Evolutionary conservation across 2,797 vertebrate genomes (phyloP), one percentile per base, ranked within the genome.

Genomic region (Octomys mimax): DNA sequence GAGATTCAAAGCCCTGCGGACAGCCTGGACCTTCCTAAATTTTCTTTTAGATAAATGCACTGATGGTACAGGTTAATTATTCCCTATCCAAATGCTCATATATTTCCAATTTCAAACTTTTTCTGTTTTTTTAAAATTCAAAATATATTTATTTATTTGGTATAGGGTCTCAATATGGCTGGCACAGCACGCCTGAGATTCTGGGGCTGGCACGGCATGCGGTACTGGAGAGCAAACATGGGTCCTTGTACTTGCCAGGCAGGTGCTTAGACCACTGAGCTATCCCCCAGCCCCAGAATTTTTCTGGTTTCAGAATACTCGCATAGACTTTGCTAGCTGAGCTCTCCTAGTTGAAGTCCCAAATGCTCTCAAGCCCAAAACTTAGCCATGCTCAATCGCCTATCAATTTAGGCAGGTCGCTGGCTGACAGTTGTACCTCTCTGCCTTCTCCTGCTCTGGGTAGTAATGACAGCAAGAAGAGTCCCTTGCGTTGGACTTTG

Each of bases 351-450:
- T 33, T 18, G 22, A 57, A 36, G 70, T 61, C 54, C 75, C 10
- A n/a, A 39, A 68, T 13, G 49, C 64, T 93, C 54, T 12, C 33
- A 11, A 83, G 31, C 54, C 64, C 19, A 42, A n/a, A 8, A 24
- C 10, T 14, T 36, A 54, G 54, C 3, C 26, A 9, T 0, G 28
- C 36, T 66, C 6, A 14, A 2, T 36, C 49, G 14, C 10, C 52
- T 0, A 0, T 6, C 7, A 33, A 12, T 28, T 1, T 42, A 14
- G 14, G 39, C 5, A 8, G 52, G n/a, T 1, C 0, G 21, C 21
- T 46, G 31, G 36, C 42, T 11, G 71, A 46, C 0, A 26, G 66
- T 0, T 6, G 57, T 73, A 2, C 36, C 82, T 22, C 6, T 21
- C 2, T 14, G 2, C 19, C 46, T 54, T 26, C 52, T 75, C 71